Base-by-base conservation (phyloP, 2,888 invertebrate genomes). In the Empis livida region DNA sequence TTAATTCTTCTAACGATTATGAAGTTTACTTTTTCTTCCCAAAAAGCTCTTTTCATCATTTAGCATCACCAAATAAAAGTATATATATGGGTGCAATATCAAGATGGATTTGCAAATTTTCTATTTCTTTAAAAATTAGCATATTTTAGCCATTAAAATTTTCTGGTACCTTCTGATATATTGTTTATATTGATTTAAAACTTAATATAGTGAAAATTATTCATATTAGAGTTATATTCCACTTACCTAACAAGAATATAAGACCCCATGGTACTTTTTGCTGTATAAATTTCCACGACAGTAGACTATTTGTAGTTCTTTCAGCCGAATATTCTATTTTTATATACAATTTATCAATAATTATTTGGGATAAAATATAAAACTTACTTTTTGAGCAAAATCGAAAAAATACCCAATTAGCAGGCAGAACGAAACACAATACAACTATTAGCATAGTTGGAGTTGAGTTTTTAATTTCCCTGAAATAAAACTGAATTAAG, bases 191-290 rank as follows among this genome's bases (percentile, higher is more conserved):
- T n/a, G n/a, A n/a, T n/a, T n/a, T n/a, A n/a, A n/a, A n/a, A n/a
- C n/a, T n/a, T n/a, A n/a, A n/a, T n/a, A n/a, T n/a, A n/a, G n/a
- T n/a, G n/a, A n/a, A n/a, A n/a, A n/a, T n/a, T n/a, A n/a, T n/a
- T n/a, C n/a, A n/a, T n/a, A n/a, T n/a, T n/a, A n/a, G n/a, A n/a
- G n/a, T n/a, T n/a, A n/a, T n/a, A n/a, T n/a, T n/a, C n/a, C 20
- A 20, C 20, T 63, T 51, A 73, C 78, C 90, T 45, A 93, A 74
- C 44, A 93, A 74, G 59, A 93, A 80, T 23, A 93, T 77, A 5
- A 93, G 76, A 42, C 91, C 89, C 94, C 94, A 94, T 5, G 92
- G 90, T 56, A 92, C 79, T 62, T 87, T 88, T 46, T 83, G 77
- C 61, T 91, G 86, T 20, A 91, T 77, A 41, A 82, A 81, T 52